Evolutionary conservation across 2,113 vertebrate species (phyloP), one percentile per base, ranked within the genome.

Genomic region (Vidua chalybeata): DNA sequence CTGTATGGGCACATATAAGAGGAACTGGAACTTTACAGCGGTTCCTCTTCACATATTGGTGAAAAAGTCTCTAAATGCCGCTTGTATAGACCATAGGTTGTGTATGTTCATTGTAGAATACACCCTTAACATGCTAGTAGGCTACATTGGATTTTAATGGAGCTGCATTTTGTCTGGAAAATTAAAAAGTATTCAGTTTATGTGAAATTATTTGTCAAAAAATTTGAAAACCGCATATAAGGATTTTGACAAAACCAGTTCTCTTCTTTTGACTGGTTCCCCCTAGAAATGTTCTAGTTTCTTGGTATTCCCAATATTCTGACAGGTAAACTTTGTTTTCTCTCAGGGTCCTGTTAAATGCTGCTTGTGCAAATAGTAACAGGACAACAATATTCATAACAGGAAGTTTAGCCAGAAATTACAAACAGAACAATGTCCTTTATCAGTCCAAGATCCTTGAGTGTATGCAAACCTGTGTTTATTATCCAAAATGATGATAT

Each of bases 331-430:
- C 23, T 7, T 66, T 73, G 9, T 72, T 87, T 94, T 76, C 54
- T 23, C 49, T 69, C n/a, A 9, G 46, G 7, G 11, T 89, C n/a
- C 22, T 76, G 30, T 77, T 51, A 81, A 81, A 59, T 43, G 27
- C 43, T 85, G 41, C 11, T 63, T 76, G 22, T 75, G 46, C 74
- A 82, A 90, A 94, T 93, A 90, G 46, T 62, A 46, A 54, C 37
- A 45, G 84, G 27, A 51, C 31, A 30, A 39, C 46, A 39, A n/a
- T 52, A 83, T 18, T 55, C 14, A 27, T 79, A 93, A n/a, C 52
- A 84, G 93, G 79, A 95, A 83, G 59, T 77, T 90, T 56, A 89
- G 9, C 22, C 62, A 69, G 37, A 89, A 86, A 72, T 79, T 68
- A 39, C 69, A 41, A 51, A 62, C 18, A 72, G 45, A 68, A 62